Base-by-base conservation (phyloP, 2,797 vertebrate genomes). In the Sebastes umbrosus region DNA sequence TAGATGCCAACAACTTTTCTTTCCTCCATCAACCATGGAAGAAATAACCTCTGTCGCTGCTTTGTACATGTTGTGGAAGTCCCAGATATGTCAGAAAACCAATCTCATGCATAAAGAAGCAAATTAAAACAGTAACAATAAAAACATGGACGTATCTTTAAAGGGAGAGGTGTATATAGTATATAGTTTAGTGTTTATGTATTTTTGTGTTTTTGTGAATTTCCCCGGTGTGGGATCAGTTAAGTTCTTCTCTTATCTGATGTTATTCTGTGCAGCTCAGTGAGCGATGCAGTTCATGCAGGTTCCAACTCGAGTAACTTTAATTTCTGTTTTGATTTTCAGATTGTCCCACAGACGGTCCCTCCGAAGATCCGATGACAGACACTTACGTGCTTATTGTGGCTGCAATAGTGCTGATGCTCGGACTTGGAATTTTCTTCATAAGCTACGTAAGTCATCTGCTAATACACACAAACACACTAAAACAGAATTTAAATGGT, bases 381-480 rank as follows among this genome's bases (percentile, higher is more conserved):
- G 68, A 90, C 8, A 16, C 77, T 6, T 83, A 59, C 7, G 1
- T 90, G 12, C 69, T 94, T 0, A 29, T 94, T 5, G 27, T 77
- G 1, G 92, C 94, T 25, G 36, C 82, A 0, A 1, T 24, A 0
- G 25, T 90, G 73, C 78, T 96, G 66, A 16, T 82, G 10, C 3
- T 87, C 0, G 86, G 90, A 18, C 71, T 96, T 1, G 0, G 91
- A 0, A 82, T 87, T 27, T 91, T 89, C 43, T 39, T 62, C 16
- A 34, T 93, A 14, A 93, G 90, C 87, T 94, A 94, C 8, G 96
- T 96, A 88, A 95, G 95, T 94, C 55, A 8, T 27, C n/a, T 8
- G 14, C 39, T 46, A 2, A 36, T 50, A n/a, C 52, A 34, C 32
- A 34, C 34, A 39, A 36, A 46, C 43, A 46, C 14, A 46, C 16